Base-by-base conservation (phyloP, 2,113 vertebrate species). In the Ammodytes dubius region DNA sequence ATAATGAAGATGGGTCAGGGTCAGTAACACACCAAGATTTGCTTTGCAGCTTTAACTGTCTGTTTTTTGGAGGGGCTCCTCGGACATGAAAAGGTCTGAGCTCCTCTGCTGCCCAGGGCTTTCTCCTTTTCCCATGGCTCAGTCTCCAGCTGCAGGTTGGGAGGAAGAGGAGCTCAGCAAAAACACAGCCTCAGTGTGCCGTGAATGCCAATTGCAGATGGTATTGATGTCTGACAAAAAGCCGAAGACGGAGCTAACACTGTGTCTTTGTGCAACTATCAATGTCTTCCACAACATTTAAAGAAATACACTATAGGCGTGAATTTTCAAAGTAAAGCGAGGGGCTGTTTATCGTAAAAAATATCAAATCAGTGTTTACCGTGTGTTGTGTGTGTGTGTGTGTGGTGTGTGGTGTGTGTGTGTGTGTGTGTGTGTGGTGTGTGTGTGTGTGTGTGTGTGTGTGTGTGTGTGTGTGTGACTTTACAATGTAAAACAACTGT, bases 151-250 rank as follows among this genome's bases (percentile, higher is more conserved):
- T 81, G 81, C 72, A 73, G 76, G 73, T 70, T 59, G 75, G 70
- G 12, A 9, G n/a, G 74, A 35, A 9, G 43, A 79, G 27, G 27
- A 65, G 66, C 77, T 75, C 7, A 77, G 54, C 66, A 19, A 50
- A 27, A 73, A 69, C 50, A 15, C 19, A 53, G 64, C 64, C 47
- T 35, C 60, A 76, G 69, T 90, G 79, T 87, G 83, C 73, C 74
- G 14, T 83, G 79, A 84, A 90, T 88, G 60, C 57, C 79, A 89
- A 88, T 81, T 64, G 58, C 52, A 45, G 64, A 8, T 66, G 10
- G 74, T 52, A 15, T 69, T 78, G 64, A 79, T 77, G 79, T 83
- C 42, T 63, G 46, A 43, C 17, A 2, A 77, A 60, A 27, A 27
- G 27, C 64, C 47, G 5, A 76, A 54, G 74, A 70, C 67, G 4